These are phyloP conservation scores for Trichoplusia ni DNA, from an alignment of 1,140 invertebrate species.

Conservation along the genomic window DNA sequence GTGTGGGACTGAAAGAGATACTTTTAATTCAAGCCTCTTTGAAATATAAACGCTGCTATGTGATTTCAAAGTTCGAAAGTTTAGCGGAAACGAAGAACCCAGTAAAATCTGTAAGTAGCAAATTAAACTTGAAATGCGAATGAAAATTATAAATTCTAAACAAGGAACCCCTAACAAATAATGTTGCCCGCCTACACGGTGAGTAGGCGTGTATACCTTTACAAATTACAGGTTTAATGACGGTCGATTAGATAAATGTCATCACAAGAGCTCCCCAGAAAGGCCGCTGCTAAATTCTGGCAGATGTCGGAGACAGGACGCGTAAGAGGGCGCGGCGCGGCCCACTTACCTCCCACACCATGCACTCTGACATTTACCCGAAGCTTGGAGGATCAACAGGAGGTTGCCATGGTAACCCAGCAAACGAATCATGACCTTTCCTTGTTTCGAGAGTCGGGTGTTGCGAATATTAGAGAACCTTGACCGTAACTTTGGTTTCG, in stretches of 20 bases:
- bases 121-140: background rate
- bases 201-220: conserved; percentile 8
- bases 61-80: conserved; percentile 1
- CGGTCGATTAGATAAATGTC: conserved; percentile 15
- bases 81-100: background rate
- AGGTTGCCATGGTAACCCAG: conserved; percentile 63
- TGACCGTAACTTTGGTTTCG: too few relatives aligned
- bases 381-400: conserved; percentile 57
- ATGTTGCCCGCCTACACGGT: background rate
- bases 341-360: conserved; percentile 43
- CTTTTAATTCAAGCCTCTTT: too few relatives aligned
- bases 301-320: conserved; percentile 14
- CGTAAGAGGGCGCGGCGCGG: conserved; percentile 7
- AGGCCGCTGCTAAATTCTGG: conserved; percentile 3
- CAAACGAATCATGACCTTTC: conserved; percentile 57
- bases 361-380: conserved; percentile 70
- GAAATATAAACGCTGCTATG: too few relatives aligned
- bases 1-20: too few relatives aligned
- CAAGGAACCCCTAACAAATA: conserved; percentile 14
- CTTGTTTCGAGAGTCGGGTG: conserved; percentile 34
- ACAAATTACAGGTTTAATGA: conserved; percentile 19
- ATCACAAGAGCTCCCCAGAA: background rate
- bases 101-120: too few relatives aligned
- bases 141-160: conserved; percentile 16
- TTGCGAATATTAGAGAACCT: too few relatives aligned